Percentiles rank a stretch among this genome's conserved stretches.
These are phyloP conservation scores for Rhyacichthys aspro DNA, from an alignment of 2,797 vertebrate genomes.

Conservation along the genomic window DNA sequence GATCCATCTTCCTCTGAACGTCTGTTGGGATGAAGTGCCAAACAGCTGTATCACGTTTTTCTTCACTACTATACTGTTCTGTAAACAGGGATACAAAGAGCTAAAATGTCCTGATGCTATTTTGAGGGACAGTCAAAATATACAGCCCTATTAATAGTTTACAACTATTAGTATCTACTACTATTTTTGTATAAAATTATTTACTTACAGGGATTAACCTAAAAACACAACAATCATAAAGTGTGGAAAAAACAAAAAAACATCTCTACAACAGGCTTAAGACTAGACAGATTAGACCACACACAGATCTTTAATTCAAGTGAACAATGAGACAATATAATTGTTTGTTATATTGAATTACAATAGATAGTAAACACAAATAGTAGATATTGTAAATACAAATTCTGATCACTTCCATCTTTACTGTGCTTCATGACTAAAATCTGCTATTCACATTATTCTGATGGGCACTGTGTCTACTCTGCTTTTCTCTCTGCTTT, in stretches of 20 bases:
- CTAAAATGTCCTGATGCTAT: neutral
- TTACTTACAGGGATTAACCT: no score
- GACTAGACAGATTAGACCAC: no score
- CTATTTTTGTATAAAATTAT: no score
- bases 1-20: neutral
- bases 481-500: conserved; percentile 14
- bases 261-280: no score
- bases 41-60: neutral
- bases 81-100: neutral
- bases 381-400: neutral
- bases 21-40: conserved; percentile 3
- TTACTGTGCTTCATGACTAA: no score
- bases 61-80: neutral
- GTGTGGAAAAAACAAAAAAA: no score
- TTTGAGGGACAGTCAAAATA: no score
- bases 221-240: no score
- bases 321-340: neutral
- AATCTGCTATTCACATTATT: no score
- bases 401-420: neutral
- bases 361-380: neutral
- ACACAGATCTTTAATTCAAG: neutral
- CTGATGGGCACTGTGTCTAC: neutral
- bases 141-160: no score
- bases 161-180: no score
- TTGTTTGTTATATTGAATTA: no score